phyloP scores from a whole-genome alignment of 2,888 invertebrate genomes.

The Drosophila hamatofila region DNA sequence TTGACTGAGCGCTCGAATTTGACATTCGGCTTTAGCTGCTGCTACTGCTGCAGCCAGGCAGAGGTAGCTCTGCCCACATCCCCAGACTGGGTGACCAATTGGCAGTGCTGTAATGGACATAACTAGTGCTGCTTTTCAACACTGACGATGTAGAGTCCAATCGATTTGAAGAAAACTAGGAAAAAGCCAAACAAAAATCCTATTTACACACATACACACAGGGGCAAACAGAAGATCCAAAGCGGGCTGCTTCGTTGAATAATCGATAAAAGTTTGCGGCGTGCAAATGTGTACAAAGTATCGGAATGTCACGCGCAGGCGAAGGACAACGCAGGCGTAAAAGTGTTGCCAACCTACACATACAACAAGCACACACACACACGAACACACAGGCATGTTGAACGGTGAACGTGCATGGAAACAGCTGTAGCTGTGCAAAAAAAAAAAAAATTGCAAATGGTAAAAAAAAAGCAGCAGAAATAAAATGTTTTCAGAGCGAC shows the following conservation, averaged over 20 bases:
- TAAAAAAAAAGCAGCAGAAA: background rate
- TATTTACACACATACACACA: constrained; percentile 19
- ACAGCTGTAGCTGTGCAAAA: constrained; percentile 55
- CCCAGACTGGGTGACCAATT: constrained; percentile 17
- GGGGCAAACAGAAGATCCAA: constrained; percentile 2
- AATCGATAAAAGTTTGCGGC: constrained; percentile 66
- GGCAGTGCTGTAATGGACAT: constrained; percentile 57
- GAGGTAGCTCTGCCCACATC: constrained; percentile 2
- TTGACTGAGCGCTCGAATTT: constrained; percentile 46
- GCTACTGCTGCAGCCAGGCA: constrained; percentile 25
- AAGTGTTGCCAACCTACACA: constrained; percentile 59
- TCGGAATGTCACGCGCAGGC: constrained; percentile 75
- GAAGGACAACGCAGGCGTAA: constrained; percentile 69
- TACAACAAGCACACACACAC: background rate
- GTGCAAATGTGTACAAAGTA: constrained; percentile 61
- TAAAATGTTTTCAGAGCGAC: constrained; percentile 20
- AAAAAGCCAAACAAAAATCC: constrained; percentile 10
- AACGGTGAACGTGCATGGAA: constrained; percentile 46
- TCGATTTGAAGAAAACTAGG: constrained; percentile 48
- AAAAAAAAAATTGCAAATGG: constrained; percentile 37
- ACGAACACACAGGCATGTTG: background rate
- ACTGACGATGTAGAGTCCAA: constrained; percentile 41
- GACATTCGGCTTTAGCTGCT: constrained; percentile 27
- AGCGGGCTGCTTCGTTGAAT: constrained; percentile 43
- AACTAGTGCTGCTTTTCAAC: constrained; percentile 66